Percentiles rank a stretch among this genome's conserved stretches.
phyloP scores from a whole-genome alignment of 2,888 invertebrate genomes.

The Zygogramma bicolorata region DNA sequence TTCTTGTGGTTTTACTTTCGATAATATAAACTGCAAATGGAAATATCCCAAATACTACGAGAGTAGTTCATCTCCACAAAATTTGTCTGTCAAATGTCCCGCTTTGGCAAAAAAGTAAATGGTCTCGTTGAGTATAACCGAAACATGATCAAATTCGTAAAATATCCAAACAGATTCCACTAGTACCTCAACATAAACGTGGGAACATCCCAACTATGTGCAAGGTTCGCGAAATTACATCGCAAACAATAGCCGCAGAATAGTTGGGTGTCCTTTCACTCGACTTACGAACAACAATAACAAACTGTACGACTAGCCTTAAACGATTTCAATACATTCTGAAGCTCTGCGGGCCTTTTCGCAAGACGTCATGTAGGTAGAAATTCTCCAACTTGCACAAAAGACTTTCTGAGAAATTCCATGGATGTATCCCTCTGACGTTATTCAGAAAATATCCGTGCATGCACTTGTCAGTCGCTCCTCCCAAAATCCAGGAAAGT shows the following conservation, averaged over 20 bases:
- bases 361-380: neutral
- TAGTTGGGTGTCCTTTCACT: neutral
- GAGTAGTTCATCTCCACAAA: too few relatives aligned
- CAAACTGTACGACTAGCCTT: neutral
- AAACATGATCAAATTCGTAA: too few relatives aligned
- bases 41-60: too few relatives aligned
- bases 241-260: neutral
- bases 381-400: conserved; percentile 7
- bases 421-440: neutral
- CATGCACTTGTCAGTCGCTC: conserved; percentile 18
- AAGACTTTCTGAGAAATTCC: conserved; percentile 1
- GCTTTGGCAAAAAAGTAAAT: too few relatives aligned
- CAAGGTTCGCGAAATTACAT: neutral
- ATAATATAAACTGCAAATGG: too few relatives aligned
- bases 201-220: neutral
- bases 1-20: too few relatives aligned
- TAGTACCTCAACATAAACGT: neutral
- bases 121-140: too few relatives aligned
- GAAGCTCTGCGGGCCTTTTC: neutral
- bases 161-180: neutral
- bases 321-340: neutral
- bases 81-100: too few relatives aligned
- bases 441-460: conserved; percentile 15
- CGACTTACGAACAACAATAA: neutral
- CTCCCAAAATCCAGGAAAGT: neutral